A percentile compares a stretch with the other conserved stretches of the same genome.
Conservation (phyloP, 35 echinoderm and acorn worm genomes). For the Heliocidaris erythrogramma region DNA sequence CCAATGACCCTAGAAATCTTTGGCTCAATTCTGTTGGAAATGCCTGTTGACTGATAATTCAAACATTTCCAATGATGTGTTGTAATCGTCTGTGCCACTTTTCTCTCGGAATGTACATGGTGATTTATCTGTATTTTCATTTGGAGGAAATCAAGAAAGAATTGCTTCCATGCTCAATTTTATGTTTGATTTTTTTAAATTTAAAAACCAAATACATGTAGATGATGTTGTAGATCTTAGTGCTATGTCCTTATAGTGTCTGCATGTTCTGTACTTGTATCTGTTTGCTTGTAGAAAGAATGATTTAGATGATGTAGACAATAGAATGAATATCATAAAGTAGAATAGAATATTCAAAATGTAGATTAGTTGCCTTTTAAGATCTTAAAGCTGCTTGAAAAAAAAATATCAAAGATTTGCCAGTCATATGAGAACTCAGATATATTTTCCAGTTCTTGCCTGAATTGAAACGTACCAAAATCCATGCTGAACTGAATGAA, state of each 20-base stretch:
- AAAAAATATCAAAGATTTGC: neutral
- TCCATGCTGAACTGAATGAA: no score
- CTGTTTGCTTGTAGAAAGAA: neutral
- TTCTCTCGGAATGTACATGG: neutral
- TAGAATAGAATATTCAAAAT: neutral
- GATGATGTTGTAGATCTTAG: neutral
- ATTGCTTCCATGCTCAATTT: neutral
- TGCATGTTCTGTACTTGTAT: neutral
- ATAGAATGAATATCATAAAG: no score
- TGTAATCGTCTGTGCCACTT: neutral
- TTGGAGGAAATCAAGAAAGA: neutral
- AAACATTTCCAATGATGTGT: neutral
- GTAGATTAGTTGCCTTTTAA: neutral
- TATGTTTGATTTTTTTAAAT: neutral
- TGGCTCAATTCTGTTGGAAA: neutral
- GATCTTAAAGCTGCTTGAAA: neutral
- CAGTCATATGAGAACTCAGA: neutral
- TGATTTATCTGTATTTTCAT: neutral
- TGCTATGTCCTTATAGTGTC: neutral
- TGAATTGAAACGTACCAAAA: neutral
- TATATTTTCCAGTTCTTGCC: neutral
- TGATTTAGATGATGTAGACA: neutral
- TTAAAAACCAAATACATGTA: neutral
- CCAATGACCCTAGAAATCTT: neutral
- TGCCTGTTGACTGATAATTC: neutral